Base-by-base conservation (phyloP, 2,797 vertebrate species). In the Phaenicophaeus curvirostris region DNA sequence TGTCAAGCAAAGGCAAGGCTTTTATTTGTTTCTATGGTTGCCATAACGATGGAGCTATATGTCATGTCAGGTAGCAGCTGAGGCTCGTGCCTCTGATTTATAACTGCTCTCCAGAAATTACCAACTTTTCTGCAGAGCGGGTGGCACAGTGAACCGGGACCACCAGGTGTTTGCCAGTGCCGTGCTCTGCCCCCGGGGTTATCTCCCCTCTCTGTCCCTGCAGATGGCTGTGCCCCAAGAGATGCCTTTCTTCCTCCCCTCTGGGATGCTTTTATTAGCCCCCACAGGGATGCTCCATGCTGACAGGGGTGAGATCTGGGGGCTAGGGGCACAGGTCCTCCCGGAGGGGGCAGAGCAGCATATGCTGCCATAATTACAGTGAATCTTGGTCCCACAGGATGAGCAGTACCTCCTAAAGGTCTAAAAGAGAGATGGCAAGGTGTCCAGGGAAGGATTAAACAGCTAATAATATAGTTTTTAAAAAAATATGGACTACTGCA, bases 1-100 rank as follows among this genome's bases (percentile, higher is more conserved):
- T 96, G 96, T 96, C 97, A 97, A 92, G 94, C 6, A 1, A 83
- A 94, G 93, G 95, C 75, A 69, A 93, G 20, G 91, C 95, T 97
- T 98, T 97, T 98, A 96, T 97, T 95, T 75, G 18, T 93, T 93
- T 96, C 96, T 90, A 1, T 85, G 95, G 97, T 98, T 97, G 96
- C 97, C 96, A 97, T 97, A 97, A 97, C 67, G 16, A 98, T 93
- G 87, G 92, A 98, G 96, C 96, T 96, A 90, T 96, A 97, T 97
- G 97, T 98, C 97, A 97, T 83, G 93, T 96, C 97, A 95, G 91
- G 88, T 46, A 3, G 82, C 96, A 87, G 96, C 97, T 97, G 93
- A 96, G 96, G 85, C 74, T 90, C 75, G 19, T 57, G 30, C 75
- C 80, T 88, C 87, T 96, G 96, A 98, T 98, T 97, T 97, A 97